Conservation (phyloP, 1,140 invertebrate genomes). For the Goniozus legneri region DNA sequence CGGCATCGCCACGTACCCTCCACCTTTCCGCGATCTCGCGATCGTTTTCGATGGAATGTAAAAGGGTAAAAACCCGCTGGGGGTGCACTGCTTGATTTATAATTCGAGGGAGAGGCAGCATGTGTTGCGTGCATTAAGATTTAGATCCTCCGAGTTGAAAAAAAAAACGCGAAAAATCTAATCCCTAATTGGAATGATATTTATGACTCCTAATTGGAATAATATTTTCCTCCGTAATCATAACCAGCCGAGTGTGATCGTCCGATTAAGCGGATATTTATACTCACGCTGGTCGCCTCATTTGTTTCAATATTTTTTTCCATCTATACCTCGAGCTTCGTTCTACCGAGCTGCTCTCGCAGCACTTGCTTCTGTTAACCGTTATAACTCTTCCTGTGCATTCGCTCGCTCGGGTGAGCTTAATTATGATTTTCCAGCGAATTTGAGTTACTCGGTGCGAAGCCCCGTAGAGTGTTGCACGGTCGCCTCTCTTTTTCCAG, state of each 20-base stretch:
- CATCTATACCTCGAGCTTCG: conserved; percentile 6
- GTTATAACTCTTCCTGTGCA: conserved; percentile 4
- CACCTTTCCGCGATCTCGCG: neutral
- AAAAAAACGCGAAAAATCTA: too few relatives aligned
- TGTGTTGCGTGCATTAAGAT: conserved; percentile 28
- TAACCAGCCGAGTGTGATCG: too few relatives aligned
- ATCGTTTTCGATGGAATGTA: conserved; percentile 11
- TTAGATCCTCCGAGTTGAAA: too few relatives aligned
- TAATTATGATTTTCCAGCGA: conserved; percentile 28
- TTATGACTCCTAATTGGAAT: too few relatives aligned
- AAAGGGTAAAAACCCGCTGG: conserved; percentile 30
- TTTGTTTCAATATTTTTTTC: neutral
- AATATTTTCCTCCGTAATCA: too few relatives aligned
- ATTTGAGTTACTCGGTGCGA: conserved; percentile 18
- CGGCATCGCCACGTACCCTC: conserved; percentile 11
- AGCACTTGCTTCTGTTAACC: too few relatives aligned
- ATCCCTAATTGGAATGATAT: too few relatives aligned
- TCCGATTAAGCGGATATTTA: too few relatives aligned
- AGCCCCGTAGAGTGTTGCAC: neutral
- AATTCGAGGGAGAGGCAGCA: conserved; percentile 11
- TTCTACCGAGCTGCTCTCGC: conserved; percentile 7
- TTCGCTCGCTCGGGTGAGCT: conserved; percentile 19
- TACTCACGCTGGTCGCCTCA: too few relatives aligned
- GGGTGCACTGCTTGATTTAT: conserved; percentile 31
- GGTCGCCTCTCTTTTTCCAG: neutral